Evolutionary conservation across 2,888 invertebrate genomes (phyloP), one percentile per base, ranked within the genome.

Genomic region (Drosophila subquinaria): DNA sequence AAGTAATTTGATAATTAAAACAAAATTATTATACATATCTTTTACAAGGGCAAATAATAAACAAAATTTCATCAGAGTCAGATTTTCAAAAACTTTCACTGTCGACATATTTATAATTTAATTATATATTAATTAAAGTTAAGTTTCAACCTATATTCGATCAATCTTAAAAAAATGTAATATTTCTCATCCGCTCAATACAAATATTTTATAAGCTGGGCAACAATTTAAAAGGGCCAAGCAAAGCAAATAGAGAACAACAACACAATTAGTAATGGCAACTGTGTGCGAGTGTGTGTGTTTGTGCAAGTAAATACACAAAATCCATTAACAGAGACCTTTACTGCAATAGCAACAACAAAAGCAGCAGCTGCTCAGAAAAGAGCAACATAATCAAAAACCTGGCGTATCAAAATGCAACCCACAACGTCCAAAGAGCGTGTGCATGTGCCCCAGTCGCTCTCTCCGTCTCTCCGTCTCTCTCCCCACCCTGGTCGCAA

Each of bases 371-470:
- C 82, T 75, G 76, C 79, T 83, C 40, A 36, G 52, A 74, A 74
- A 76, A 68, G 71, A 81, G 67, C 78, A 78, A 53, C 88, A 82
- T 76, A 70, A 79, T 62, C 78, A 71, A 74, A 74, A 66, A 81
- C 86, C 84, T 74, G 83, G 86, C 86, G 88, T 87, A 88, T 87
- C 88, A 87, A 88, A 87, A 87, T 67, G 86, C 87, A 88, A 87
- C 88, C 87, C 87, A 87, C 88, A 84, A 76, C 36, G 64, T 38
- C 40, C 40, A 52, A n/a, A 66, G 52, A 74, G 68, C n/a, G 30
- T 62, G 63, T 38, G 40, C 9, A 43, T 64, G 48, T 51, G 69
- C 61, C 17, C 17, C 33, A 51, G n/a, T 56, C 5, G 4, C 40
- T 42, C 51, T 10, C 45, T 42, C 6, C 30, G 10, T 53, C 48